Base-by-base conservation (phyloP, 2,113 vertebrate species). In the Zapus hudsonius region DNA sequence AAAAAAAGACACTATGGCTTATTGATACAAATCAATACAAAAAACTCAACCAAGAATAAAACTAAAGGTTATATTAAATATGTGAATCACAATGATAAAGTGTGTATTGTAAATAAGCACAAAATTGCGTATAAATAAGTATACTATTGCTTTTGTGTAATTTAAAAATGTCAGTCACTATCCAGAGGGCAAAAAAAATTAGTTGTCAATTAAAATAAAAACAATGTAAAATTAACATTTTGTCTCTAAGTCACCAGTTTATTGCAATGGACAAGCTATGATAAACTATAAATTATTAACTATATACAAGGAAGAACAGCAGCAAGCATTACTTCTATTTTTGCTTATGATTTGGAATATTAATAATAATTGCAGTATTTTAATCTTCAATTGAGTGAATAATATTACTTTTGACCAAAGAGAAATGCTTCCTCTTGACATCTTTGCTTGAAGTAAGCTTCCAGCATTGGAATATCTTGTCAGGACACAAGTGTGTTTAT, bases 21-120 rank as follows among this genome's bases (percentile, higher is more conserved):
- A 88, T 61, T 89, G 75, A 75, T 88, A 94, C 88, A 95, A 92
- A 95, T 63, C 63, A 94, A 75, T 93, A 84, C 1, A 44, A 67
- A 93, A 95, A 90, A 72, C 13, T 69, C 31, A 93, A 52, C 47
- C 38, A 23, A 70, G 2, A 72, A 55, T 74, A 93, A 74, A 79
- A 52, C 19, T 76, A 44, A 70, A 83, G 25, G 81, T 76, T 84
- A 91, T 4, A 90, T 8, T 10, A 31, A 95, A 79, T 36, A 87
- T 36, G 20, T 81, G 74, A 90, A 87, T 91, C 82, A 80, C 59
- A 89, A 67, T 59, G 59, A 22, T 84, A 81, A 93, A 87, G 38
- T 0, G 0, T 44, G 93, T 95, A 70, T 55, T 92, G 59, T 57
- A 63, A 79, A 31, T 12, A 93, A 91, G 12, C 40, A 69, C 7